Conservation (phyloP, 2,888 invertebrate genomes). For the Xestia c-nigrum region DNA sequence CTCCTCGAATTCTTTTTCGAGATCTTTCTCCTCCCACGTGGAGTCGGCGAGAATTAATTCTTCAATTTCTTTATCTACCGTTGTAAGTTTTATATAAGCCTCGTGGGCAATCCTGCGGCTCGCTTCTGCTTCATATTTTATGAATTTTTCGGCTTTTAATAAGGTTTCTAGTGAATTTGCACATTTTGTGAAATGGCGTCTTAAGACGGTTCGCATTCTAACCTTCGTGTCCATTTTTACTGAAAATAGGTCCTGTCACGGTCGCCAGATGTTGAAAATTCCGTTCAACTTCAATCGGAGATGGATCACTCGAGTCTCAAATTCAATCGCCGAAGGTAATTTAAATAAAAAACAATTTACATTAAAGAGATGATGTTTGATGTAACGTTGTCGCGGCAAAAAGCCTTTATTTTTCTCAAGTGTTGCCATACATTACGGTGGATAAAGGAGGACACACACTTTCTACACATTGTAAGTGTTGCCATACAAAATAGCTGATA, state of each 20-base stretch:
- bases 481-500: no score
- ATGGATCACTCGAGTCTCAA: no score
- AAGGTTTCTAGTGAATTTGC: neutral
- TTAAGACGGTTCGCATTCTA: neutral
- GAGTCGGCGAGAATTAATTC: neutral
- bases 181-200: slow-evolving; percentile 1
- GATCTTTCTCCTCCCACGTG: slow-evolving; percentile 3
- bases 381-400: no score
- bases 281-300: no score
- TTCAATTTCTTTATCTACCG: neutral
- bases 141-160: neutral
- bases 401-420: no score
- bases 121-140: neutral
- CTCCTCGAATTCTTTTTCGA: neutral
- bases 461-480: no score
- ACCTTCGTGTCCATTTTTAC: neutral
- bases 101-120: slow-evolving; percentile 3
- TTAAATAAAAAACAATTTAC: no score
- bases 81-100: neutral
- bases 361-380: no score
- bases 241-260: slow-evolving; percentile 1
- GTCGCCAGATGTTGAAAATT: no score
- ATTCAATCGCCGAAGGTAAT: no score
- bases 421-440: no score
- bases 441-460: no score